Evolutionary conservation across 2,113 vertebrate species (phyloP).

Genomic region (Paradoxurus hermaphroditus): DNA sequence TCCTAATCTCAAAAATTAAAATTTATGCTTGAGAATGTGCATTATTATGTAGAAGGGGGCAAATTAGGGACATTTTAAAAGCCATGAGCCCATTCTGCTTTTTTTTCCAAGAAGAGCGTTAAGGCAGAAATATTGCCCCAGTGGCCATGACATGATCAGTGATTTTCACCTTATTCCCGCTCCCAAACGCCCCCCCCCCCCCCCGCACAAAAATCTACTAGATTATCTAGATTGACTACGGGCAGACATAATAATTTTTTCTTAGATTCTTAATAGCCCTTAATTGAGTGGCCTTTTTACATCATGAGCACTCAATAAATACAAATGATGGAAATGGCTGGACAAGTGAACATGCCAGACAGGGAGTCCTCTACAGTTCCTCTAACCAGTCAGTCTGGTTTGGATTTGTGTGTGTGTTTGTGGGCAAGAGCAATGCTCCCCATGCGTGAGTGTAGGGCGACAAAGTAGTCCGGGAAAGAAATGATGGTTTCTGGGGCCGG

Average conservation of each 20-base stretch:
- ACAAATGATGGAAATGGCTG: not conserved
- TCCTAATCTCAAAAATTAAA: conserved; percentile 46
- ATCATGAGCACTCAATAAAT: not conserved
- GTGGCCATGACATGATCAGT: not conserved
- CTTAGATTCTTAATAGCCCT: not conserved
- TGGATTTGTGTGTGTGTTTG: not conserved
- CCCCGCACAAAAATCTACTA: not conserved
- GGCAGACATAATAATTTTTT: not conserved
- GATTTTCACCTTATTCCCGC: not conserved
- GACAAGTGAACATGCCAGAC: not conserved
- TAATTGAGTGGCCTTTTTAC: not conserved
- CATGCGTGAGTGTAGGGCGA: not conserved
- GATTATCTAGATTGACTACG: not conserved
- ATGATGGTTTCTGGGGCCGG: not conserved
- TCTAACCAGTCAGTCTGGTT: not conserved
- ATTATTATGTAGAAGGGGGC: not conserved
- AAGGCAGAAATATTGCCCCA: not conserved
- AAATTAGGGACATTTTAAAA: conserved; percentile 24
- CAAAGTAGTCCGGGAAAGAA: not conserved
- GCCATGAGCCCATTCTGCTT: not conserved
- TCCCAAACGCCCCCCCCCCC: not conserved
- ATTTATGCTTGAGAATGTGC: not conserved
- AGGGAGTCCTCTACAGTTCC: not conserved
- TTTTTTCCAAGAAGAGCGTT: not conserved
- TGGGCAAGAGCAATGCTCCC: not conserved